phyloP scores from a whole-genome alignment of 2,797 vertebrate species.

The Galagoides demidoff region DNA sequence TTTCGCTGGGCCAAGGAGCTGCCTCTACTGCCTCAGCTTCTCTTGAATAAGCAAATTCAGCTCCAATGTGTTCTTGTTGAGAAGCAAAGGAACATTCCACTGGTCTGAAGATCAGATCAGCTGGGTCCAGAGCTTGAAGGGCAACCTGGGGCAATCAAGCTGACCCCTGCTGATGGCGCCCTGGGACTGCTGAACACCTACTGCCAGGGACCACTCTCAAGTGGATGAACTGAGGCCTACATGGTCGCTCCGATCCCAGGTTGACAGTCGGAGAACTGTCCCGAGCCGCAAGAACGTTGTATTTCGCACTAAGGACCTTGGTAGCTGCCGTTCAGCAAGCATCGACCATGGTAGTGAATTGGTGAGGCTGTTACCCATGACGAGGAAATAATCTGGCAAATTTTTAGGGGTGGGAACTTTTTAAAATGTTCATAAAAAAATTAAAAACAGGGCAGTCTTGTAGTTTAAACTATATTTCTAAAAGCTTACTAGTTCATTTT shows the following conservation, averaged over 20 bases:
- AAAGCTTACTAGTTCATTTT: conserved; percentile 86
- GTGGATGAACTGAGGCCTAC: conserved; percentile 63
- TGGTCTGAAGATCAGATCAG: conserved; percentile 59
- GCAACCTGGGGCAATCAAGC: not conserved
- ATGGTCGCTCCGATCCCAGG: conserved; percentile 74
- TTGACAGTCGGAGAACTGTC: conserved; percentile 57
- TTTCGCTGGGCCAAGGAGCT: conserved; percentile 80
- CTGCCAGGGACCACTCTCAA: conserved; percentile 46
- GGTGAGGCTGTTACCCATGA: conserved; percentile 73
- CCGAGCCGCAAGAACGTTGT: conserved; percentile 47
- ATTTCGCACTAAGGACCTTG: conserved; percentile 70
- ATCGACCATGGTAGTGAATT: conserved; percentile 71
- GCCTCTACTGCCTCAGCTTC: conserved; percentile 65
- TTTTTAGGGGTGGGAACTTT: conserved; percentile 89
- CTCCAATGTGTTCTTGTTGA: conserved; percentile 67
- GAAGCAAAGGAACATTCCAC: conserved; percentile 46
- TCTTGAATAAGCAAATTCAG: conserved; percentile 72
- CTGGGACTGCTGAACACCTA: conserved; percentile 11
- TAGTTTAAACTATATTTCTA: conserved; percentile 87
- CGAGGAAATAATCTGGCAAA: conserved; percentile 79
- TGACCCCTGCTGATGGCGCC: conserved; percentile 62
- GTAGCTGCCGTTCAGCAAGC: conserved; percentile 65
- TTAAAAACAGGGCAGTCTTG: conserved; percentile 85
- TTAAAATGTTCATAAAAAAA: conserved; percentile 85
- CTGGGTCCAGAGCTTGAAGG: conserved; percentile 61